These are phyloP conservation scores for Oncorhynchus clarkii DNA, from an alignment of 2,113 vertebrate genomes.

Conservation along the genomic window DNA sequence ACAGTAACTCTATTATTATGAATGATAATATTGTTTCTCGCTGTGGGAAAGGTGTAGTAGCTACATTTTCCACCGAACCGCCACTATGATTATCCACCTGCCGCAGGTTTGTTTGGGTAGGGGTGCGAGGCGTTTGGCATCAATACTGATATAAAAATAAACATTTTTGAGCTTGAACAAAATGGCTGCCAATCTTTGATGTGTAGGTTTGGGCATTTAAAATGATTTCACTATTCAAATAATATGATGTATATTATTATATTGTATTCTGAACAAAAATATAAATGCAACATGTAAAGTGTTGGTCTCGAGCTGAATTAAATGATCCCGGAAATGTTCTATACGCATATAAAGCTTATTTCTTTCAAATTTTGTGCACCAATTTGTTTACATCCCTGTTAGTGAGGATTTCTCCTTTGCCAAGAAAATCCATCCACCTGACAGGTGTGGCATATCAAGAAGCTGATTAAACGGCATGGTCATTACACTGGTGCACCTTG, in stretches of 20 bases:
- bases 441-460: too few relatives aligned
- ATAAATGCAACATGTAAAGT: too few relatives aligned
- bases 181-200: not conserved
- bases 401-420: too few relatives aligned
- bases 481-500: too few relatives aligned
- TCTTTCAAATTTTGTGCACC: too few relatives aligned
- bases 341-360: too few relatives aligned
- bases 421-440: too few relatives aligned
- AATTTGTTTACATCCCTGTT: too few relatives aligned
- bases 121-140: not conserved
- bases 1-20: slow-evolving; percentile 42
- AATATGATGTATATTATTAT: not conserved
- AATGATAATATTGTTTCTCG: slow-evolving; percentile 42
- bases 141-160: not conserved
- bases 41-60: slow-evolving; percentile 9
- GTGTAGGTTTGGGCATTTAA: not conserved
- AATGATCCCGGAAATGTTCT: too few relatives aligned
- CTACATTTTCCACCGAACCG: slow-evolving; percentile 39
- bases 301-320: too few relatives aligned
- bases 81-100: slow-evolving; percentile 16
- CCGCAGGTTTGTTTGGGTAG: not conserved
- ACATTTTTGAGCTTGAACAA: not conserved
- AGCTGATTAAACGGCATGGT: too few relatives aligned
- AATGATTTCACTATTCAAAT: too few relatives aligned
- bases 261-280: not conserved